Evolutionary conservation across 2,888 invertebrate genomes (phyloP), one percentile per base, ranked within the genome.

Genomic region (Neocrepidodera transversa): DNA sequence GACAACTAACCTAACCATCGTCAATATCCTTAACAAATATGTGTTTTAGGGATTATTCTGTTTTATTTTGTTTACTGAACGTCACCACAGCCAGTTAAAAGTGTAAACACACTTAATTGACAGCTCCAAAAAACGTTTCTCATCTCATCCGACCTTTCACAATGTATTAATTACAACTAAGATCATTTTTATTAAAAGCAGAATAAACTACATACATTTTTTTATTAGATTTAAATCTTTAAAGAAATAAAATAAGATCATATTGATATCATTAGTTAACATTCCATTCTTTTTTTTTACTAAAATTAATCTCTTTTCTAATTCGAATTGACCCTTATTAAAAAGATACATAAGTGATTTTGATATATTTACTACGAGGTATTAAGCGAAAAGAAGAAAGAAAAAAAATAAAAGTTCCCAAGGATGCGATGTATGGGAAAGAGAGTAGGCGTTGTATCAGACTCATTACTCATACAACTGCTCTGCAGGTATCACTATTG

Each of bases 1-100:
- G 69, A 65, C 72, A 72, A 73, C 71, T 72, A 71, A 60, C 58
- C 71, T 58, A 62, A 69, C 73, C 68, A 71, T 74, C 74, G 77
- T 78, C 77, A 77, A 78, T 77, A 78, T 72, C 75, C 73, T 72
- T 73, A 72, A 72, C 73, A 76, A 77, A 78, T 78, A 78, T 78
- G 71, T 77, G 70, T 71, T 74, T 74, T 78, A 74, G 74, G 74
- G 78, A 78, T 78, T 76, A 75, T 76, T 74, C 74, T 77, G 76
- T 78, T 78, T 78, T 77, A 76, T 74, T 75, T 71, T 78, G 73
- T 78, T 78, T 76, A 74, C 73, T 70, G 63, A 76, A 77, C 75
- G 78, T 78, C 78, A 78, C 78, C 75, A 75, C 71, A 74, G 73
- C 72, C 77, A 74, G 76, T 78, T 69, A 71, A 70, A 70, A 68